Evolutionary conservation across 1,140 invertebrate species (phyloP), one percentile per base, ranked within the genome.

Genomic region (Sitobion miscanthi): DNA sequence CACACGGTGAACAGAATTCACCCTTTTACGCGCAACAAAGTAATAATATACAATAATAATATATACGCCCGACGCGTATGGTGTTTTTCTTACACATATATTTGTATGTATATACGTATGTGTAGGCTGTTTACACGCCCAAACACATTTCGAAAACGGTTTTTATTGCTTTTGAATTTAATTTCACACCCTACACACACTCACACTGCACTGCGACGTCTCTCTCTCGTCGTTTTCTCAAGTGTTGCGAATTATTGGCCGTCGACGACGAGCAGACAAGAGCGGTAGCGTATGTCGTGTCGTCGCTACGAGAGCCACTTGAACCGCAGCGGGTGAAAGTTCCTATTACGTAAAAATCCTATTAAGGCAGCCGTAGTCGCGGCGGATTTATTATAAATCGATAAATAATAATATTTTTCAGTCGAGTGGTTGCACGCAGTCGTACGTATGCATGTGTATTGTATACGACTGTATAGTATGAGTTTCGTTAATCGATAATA

Each of bases 131-230:
- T 77, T 91, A 47, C n/a, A 91, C 90, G 23, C 42, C 30, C 42
- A 49, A 82, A 52, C 90, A 11, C 62, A 49, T 83, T 91, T 82
- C 62, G 20, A 83, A 91, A 91, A 91, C 69, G 42, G 90, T 49
- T 92, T 92, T 92, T 92, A 92, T 92, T 92, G 49, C 91, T 92
- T 92, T 92, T 85, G 91, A 92, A 92, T 92, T 92, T 54, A 35
- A 92, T 92, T 92, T 92, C 90, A 52, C 35, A 52, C 91, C 52
- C 91, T 21, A 91, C 35, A 77, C 21, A 35, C 23, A 45, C 52
- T 8, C 47, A 47, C 25, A 35, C 17, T n/a, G 86, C 14, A 4
- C 6, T 20, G 25, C 45, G 47, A 21, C 30, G 11, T 25, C 30
- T 8, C 14, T 69, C 62, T 77, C 62, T n/a, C n/a, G 2, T 14